A percentile compares a stretch with the other conserved stretches of the same genome.
Conservation (phyloP, 2,888 invertebrate genomes). For the Phortica magna region DNA sequence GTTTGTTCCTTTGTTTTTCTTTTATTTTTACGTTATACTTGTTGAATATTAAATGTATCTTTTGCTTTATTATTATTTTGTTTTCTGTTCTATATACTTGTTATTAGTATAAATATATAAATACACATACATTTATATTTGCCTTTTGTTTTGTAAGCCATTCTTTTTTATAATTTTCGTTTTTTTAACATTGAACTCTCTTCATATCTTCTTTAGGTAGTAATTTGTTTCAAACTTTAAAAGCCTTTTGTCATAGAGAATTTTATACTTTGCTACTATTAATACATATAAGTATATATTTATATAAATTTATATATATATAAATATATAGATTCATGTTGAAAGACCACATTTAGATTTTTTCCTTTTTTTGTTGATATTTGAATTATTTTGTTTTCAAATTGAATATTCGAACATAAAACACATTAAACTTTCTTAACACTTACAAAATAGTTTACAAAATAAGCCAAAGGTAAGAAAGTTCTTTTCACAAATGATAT, state of each 20-base stretch:
- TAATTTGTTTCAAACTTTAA: slow-evolving; percentile 32
- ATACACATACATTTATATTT: slow-evolving; percentile 47
- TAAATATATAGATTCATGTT: slow-evolving; percentile 10
- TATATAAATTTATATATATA: slow-evolving; percentile 29
- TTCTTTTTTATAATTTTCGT: slow-evolving; percentile 9
- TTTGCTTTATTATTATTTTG: slow-evolving; percentile 26
- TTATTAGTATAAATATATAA: slow-evolving; percentile 54
- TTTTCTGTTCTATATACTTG: slow-evolving; percentile 36
- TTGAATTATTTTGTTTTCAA: not conserved
- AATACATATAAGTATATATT: slow-evolving; percentile 10
- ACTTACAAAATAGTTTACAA: not conserved
- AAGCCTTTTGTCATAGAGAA: slow-evolving; percentile 48
- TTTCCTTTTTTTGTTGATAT: not conserved
- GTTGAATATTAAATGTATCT: slow-evolving; percentile 28
- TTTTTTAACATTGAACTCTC: slow-evolving; percentile 14
- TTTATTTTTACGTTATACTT: slow-evolving; percentile 19
- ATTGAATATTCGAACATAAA: not conserved
- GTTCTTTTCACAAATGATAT: not conserved
- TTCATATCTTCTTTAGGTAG: slow-evolving; percentile 17
- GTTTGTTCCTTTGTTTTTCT: slow-evolving; percentile 21
- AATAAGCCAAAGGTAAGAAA: not conserved
- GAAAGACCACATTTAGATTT: slow-evolving; percentile 15
- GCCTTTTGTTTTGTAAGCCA: slow-evolving; percentile 12
- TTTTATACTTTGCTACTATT: slow-evolving; percentile 54
- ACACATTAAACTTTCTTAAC: not conserved